A percentile compares a stretch with the other conserved stretches of the same genome.
phyloP scores from a whole-genome alignment of 2,888 invertebrate species.

The Leucophenga montana region DNA sequence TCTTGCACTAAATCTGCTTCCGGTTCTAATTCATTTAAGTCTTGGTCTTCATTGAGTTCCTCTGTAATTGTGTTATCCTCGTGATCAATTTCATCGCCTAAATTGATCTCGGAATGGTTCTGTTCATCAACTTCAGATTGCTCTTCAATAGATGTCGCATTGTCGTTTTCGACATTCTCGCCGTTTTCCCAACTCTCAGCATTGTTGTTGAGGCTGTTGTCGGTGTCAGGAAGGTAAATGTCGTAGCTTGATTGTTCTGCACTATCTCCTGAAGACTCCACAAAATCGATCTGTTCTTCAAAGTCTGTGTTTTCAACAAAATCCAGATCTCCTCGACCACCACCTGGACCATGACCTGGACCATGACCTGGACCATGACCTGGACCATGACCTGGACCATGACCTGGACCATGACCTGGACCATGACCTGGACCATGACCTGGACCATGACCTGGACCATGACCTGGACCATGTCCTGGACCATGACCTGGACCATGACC shows the following conservation, averaged over 20 bases:
- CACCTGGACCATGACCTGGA: no score
- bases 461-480: not conserved
- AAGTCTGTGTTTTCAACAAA: no score
- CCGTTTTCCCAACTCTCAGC: not conserved
- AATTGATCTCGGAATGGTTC: no score
- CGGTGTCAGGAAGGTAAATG: not conserved
- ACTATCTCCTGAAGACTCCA: no score
- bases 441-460: not conserved
- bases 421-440: not conserved
- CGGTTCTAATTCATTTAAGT: no score
- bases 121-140: not conserved
- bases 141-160: not conserved
- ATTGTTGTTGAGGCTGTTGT: not conserved
- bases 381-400: not conserved
- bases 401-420: not conserved
- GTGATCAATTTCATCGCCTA: no score
- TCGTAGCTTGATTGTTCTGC: not conserved
- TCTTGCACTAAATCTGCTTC: not conserved
- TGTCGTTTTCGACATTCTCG: not conserved
- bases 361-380: not conserved
- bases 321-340: no score
- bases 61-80: not conserved
- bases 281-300: no score
- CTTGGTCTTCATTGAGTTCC: not conserved
- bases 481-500: not conserved